phyloP scores from a whole-genome alignment of 2,888 invertebrate species.

The Eupithecia exiguata region DNA sequence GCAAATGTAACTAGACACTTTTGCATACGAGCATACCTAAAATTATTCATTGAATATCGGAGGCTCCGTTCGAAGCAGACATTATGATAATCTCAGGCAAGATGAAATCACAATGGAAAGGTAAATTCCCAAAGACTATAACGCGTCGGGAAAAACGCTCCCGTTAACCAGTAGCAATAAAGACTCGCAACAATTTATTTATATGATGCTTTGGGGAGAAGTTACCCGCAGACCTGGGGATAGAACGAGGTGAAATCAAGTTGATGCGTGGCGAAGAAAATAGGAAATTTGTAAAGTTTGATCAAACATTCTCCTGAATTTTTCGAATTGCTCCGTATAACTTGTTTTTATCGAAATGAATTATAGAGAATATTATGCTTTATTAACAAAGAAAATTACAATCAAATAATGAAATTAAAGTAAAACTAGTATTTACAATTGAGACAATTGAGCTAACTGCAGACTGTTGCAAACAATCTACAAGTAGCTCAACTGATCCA shows the following conservation, averaged over 20 bases:
- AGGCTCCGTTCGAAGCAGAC: constrained; percentile 54
- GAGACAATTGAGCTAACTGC: too few species aligned
- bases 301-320: constrained; percentile 61
- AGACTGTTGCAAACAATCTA: too few species aligned
- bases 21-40: constrained; percentile 29
- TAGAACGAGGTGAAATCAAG: constrained; percentile 78
- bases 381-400: too few species aligned
- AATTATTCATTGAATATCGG: constrained; percentile 54
- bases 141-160: constrained; percentile 74
- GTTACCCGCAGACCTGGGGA: constrained; percentile 73
- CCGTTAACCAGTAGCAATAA: constrained; percentile 78
- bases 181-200: constrained; percentile 83
- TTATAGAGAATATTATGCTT: too few species aligned
- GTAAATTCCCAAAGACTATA: constrained; percentile 74
- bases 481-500: too few species aligned
- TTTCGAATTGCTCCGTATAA: background rate
- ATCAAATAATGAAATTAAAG: too few species aligned
- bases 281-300: constrained; percentile 63
- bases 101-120: constrained; percentile 73
- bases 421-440: too few species aligned
- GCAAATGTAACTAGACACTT: background rate
- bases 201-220: constrained; percentile 82
- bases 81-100: constrained; percentile 74
- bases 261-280: constrained; percentile 76
- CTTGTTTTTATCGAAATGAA: background rate